Percentiles rank a stretch among this genome's conserved stretches.
These are phyloP conservation scores for Trididemnum miniatum DNA, from an alignment of 23 tunicate genomes.

Conservation along the genomic window DNA sequence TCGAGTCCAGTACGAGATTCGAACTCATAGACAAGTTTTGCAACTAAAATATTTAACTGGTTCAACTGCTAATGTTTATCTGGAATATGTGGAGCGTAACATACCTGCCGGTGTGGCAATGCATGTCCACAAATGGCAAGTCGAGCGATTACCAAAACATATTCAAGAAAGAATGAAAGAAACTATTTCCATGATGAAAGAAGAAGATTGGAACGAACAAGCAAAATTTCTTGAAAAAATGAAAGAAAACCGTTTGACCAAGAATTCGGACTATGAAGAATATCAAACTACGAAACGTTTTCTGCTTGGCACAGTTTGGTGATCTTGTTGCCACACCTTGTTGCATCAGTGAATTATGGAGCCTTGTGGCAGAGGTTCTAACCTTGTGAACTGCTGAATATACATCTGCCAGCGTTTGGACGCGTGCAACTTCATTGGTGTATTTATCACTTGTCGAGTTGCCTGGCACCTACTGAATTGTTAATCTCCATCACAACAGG, in stretches of 20 bases:
- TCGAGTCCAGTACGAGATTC: constrained; percentile 77
- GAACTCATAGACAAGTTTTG: constrained; percentile 75
- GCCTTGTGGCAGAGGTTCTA: too few relatives aligned
- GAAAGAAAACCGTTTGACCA: constrained; percentile 21
- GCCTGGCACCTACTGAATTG: too few relatives aligned
- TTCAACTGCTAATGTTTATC: constrained; percentile 69
- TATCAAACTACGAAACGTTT: constrained; percentile 63
- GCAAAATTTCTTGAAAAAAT: constrained; percentile 22
- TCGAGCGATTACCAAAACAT: constrained; percentile 66
- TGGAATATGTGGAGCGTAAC: constrained; percentile 81
- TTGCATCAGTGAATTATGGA: too few relatives aligned
- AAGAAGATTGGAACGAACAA: constrained; percentile 64
- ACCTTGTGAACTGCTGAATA: too few relatives aligned
- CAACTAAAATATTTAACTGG: constrained; percentile 79
- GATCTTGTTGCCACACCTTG: neutral
- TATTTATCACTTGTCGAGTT: too few relatives aligned
- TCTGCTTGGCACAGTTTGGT: constrained; percentile 67
- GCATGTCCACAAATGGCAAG: constrained; percentile 87
- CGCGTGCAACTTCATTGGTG: too few relatives aligned
- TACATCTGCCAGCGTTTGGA: too few relatives aligned
- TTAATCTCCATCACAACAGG: too few relatives aligned
- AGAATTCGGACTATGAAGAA: constrained; percentile 65
- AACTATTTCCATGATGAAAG: constrained; percentile 49
- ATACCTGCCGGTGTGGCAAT: constrained; percentile 95
- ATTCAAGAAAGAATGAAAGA: constrained; percentile 61